Conservation (phyloP, 2,888 invertebrate genomes). For the Cerceris ruficornis region DNA sequence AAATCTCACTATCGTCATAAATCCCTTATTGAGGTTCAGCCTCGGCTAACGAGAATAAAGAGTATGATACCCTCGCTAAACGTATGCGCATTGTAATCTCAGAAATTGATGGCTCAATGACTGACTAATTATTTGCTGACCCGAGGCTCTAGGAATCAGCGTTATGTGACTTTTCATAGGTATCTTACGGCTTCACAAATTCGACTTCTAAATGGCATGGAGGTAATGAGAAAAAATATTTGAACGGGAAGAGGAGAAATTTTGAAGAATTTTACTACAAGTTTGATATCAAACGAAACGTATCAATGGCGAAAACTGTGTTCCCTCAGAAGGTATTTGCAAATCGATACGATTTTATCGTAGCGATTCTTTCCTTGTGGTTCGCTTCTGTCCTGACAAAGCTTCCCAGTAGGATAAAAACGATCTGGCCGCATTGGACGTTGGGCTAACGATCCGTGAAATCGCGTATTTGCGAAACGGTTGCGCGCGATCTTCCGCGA, state of each 20-base stretch:
- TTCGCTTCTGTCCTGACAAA: conserved; percentile 20
- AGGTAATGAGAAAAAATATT: too few relatives aligned
- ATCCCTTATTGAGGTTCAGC: conserved; percentile 44
- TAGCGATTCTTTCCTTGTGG: conserved; percentile 9
- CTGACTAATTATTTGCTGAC: conserved; percentile 21
- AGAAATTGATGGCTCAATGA: conserved; percentile 37
- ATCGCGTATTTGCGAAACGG: conserved; percentile 44
- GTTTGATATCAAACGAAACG: too few relatives aligned
- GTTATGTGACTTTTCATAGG: too few relatives aligned
- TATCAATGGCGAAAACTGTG: too few relatives aligned
- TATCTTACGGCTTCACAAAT: too few relatives aligned
- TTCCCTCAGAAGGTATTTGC: too few relatives aligned
- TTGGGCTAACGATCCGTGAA: conserved; percentile 40
- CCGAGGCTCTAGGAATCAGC: not conserved
- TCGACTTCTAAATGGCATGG: too few relatives aligned
- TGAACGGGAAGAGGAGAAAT: too few relatives aligned
- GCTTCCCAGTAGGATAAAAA: conserved; percentile 31
- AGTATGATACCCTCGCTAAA: conserved; percentile 28
- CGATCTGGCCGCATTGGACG: conserved; percentile 17
- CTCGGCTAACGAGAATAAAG: conserved; percentile 39
- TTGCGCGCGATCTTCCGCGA: conserved; percentile 24
- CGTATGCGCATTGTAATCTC: conserved; percentile 38
- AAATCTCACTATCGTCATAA: conserved; percentile 26
- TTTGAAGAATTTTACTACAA: too few relatives aligned
- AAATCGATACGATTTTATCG: not conserved